A percentile compares a stretch with the other conserved stretches of the same genome.
Evolutionary conservation across 2,888 invertebrate genomes (phyloP).

Genomic region (Meloe dianella): DNA sequence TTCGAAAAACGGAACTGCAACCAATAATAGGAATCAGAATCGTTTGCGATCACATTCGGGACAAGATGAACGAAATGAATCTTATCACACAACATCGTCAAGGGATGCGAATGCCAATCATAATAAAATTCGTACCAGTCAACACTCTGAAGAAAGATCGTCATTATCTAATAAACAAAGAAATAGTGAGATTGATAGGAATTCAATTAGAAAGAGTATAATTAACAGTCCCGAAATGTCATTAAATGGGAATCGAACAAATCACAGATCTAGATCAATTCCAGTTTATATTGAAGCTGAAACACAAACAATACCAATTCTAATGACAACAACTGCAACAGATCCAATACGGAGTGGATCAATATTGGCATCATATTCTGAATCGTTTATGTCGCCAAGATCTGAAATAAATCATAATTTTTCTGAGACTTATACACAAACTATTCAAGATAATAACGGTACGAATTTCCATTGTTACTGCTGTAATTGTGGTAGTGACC

Average conservation of each 20-base stretch:
- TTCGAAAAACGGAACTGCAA: too few species aligned
- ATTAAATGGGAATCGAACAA: not conserved
- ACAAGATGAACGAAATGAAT: not conserved
- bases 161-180: not conserved
- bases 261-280: not conserved
- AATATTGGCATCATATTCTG: not conserved
- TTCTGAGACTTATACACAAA: not conserved
- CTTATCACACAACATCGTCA: not conserved
- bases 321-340: constrained; percentile 8
- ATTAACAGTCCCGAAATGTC: not conserved
- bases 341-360: not conserved
- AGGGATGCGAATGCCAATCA: not conserved
- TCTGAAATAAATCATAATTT: not conserved
- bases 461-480: not conserved
- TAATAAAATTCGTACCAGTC: too few species aligned
- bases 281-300: constrained; percentile 1
- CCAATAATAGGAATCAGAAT: too few species aligned
- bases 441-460: not conserved
- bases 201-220: not conserved
- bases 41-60: not conserved
- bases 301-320: constrained; percentile 19
- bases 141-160: too few species aligned
- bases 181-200: not conserved
- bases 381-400: not conserved
- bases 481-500: constrained; percentile 25